Conservation (phyloP, 2,888 invertebrate genomes). For the Proisotoma minuta region DNA sequence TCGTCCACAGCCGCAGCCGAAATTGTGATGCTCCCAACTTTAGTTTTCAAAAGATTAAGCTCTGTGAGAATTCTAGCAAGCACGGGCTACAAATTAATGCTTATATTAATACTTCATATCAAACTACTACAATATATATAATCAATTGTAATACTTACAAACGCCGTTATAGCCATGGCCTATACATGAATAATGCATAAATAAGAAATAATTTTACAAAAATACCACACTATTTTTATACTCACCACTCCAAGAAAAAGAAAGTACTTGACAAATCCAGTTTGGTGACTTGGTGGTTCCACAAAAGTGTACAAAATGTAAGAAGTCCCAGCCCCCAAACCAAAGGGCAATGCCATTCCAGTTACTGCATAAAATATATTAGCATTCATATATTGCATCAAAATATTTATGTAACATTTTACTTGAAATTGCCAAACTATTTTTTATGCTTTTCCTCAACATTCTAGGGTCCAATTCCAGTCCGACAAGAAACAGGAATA, state of each 20-base stretch:
- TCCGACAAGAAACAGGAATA: constrained; percentile 38
- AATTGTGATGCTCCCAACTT: constrained; percentile 32
- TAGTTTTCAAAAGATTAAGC: constrained; percentile 34
- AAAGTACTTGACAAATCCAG: constrained; percentile 30
- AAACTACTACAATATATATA: neutral
- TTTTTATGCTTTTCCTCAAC: constrained; percentile 28
- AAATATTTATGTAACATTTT: neutral
- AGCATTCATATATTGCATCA: neutral
- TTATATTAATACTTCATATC: neutral
- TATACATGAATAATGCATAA: too few species aligned
- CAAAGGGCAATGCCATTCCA: constrained; percentile 37
- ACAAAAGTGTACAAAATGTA: constrained; percentile 26
- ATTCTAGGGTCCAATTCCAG: constrained; percentile 37
- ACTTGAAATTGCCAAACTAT: constrained; percentile 32
- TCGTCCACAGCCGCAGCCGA: constrained; percentile 35
- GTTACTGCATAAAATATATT: too few species aligned
- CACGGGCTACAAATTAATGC: constrained; percentile 8
- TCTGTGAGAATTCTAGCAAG: constrained; percentile 38
- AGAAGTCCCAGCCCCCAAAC: constrained; percentile 22
- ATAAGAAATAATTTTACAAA: too few species aligned
- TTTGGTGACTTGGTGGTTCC: constrained; percentile 21
- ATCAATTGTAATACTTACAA: constrained; percentile 21
- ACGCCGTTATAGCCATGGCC: constrained; percentile 40
- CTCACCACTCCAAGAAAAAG: constrained; percentile 37
- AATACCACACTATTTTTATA: too few species aligned